Evolutionary conservation across 2,888 invertebrate genomes (phyloP), one percentile per base, ranked within the genome.

Genomic region (Xestia xanthographa): DNA sequence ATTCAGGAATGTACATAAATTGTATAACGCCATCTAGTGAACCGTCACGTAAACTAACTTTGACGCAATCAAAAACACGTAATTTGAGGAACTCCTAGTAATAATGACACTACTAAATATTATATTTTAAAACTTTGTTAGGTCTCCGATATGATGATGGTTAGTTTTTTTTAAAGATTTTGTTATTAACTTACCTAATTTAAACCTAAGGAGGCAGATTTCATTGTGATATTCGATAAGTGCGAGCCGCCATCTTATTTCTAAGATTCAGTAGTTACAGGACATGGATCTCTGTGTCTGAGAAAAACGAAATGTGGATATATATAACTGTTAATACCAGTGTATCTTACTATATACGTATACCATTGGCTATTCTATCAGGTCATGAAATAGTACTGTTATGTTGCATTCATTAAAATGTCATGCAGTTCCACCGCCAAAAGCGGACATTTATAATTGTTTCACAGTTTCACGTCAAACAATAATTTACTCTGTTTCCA

Each of bases 401-500:
- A 34, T 20, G 0, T n/a, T 58, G 72, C 9, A 38, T 9, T 56
- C 22, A 14, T 29, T 26, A 29, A 62, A 17, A 41, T 14, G 14
- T 20, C 20, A 20, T 5, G 0, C 11, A 41, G 8, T 41, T n/a
- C 63, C 2, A 45, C 58, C 29, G 22, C 38, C 38, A 73, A 53
- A 66, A 65, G 11, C 29, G 11, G n/a, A 38, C 17, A 41, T 41
- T 60, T 34, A 60, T 50, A 63, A 75, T 63, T 67, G 20, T 50
- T 81, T 38, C 41, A 17, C 63, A 63, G 29, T 63, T 41, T 68
- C 58, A 53, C 20, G 12, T 45, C 45, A 63, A 53, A 60, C 29
- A 66, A 45, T 68, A 0, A 68, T 69, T 77, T 69, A 77, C 68
- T 82, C 48, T 34, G 65, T 65, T 26, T 11, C 48, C 34, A 48